A percentile compares a stretch with the other conserved stretches of the same genome.
Conservation (phyloP, 2,113 vertebrate species). For the Echinops telfairi region DNA sequence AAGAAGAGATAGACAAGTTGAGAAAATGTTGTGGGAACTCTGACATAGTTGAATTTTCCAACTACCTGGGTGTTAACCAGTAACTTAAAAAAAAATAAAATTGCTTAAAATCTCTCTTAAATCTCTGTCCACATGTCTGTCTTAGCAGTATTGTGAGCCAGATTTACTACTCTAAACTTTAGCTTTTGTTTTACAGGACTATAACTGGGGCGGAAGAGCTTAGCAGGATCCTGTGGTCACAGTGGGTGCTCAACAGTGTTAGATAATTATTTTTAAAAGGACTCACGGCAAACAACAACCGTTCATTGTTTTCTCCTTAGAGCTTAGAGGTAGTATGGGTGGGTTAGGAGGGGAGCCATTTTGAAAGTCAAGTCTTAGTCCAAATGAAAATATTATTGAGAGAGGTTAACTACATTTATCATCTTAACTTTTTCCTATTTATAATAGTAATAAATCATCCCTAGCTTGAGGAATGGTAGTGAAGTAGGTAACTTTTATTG, state of each 20-base stretch:
- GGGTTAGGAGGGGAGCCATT: background rate
- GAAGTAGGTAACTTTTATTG: conserved; percentile 57
- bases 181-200: conserved; percentile 32
- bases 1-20: conserved; percentile 5
- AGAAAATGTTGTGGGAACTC: conserved; percentile 11
- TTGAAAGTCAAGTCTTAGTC: conserved; percentile 50
- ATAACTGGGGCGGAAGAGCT: conserved; percentile 1
- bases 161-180: conserved; percentile 44
- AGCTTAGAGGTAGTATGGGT: background rate
- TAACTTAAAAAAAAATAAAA: background rate
- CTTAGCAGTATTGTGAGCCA: conserved; percentile 25
- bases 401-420: conserved; percentile 8
- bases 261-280: background rate
- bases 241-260: conserved; percentile 28
- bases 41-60: conserved; percentile 41
- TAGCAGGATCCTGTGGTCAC: conserved; percentile 32
- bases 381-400: conserved; percentile 61
- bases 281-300: background rate
- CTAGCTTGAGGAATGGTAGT: conserved; percentile 23
- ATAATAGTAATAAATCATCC: background rate
- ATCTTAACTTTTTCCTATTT: conserved; percentile 47
- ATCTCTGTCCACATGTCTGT: conserved; percentile 28
- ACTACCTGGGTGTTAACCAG: background rate
- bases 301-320: background rate
- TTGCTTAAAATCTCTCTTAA: conserved; percentile 44